phyloP scores from a whole-genome alignment of 2,113 vertebrate genomes.

The Smithornis capensis region DNA sequence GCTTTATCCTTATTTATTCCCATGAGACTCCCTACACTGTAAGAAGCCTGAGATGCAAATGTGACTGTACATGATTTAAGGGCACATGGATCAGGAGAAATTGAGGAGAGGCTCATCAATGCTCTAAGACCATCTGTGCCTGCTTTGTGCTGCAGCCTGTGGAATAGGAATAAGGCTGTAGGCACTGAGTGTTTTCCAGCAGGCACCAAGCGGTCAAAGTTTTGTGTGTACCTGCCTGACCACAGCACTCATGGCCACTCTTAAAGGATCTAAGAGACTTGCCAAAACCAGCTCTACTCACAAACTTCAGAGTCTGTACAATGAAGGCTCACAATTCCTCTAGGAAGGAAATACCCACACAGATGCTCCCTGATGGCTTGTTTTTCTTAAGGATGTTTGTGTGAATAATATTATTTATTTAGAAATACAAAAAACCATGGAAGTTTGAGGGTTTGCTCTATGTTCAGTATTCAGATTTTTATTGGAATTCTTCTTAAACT shows the following conservation, averaged over 20 bases:
- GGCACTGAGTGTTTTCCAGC: neutral
- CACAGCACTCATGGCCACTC: rapidly evolving
- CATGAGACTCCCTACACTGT: neutral
- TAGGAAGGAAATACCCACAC: neutral
- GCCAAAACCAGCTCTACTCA: rapidly evolving
- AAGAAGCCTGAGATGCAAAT: neutral
- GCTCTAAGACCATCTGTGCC: neutral
- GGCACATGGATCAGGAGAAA: neutral
- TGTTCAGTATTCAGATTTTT: neutral
- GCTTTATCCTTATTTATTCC: slow-evolving; percentile 29
- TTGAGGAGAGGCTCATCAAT: neutral
- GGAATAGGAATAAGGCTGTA: neutral
- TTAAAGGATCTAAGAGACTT: rapidly evolving
- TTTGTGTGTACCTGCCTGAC: rapidly evolving
- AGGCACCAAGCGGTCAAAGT: rapidly evolving
- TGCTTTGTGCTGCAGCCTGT: neutral
- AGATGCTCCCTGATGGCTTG: neutral
- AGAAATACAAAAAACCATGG: rapidly evolving
- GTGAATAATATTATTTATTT: neutral
- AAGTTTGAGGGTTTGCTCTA: neutral
- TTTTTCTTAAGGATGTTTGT: neutral
- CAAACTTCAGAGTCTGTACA: neutral
- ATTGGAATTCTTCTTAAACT: neutral
- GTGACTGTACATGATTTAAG: neutral
- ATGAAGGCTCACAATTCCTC: rapidly evolving